Base-by-base conservation (phyloP, 2,888 invertebrate genomes). In the Drosophila affinis region DNA sequence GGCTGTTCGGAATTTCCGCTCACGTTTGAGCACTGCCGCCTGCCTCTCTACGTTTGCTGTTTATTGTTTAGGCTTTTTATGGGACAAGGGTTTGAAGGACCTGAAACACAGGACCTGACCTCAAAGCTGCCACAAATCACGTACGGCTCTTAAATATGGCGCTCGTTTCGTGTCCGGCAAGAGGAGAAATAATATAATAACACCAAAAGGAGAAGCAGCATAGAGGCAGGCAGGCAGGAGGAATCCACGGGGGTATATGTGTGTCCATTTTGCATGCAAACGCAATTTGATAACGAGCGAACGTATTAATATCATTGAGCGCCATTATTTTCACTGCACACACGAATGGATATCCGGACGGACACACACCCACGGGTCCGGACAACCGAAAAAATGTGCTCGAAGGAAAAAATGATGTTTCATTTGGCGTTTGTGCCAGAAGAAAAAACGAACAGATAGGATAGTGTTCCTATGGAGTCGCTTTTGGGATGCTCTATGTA, bases 271-370 rank as follows among this genome's bases (percentile, higher is more conserved):
- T 73, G 80, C 79, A 89, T 88, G 89, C 77, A 78, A 88, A 80
- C 79, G 86, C 89, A 83, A 90, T 90, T 90, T 90, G 90, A 90
- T 90, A 90, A 90, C 90, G 90, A 90, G 90, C 88, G 90, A 90
- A 90, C 89, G 79, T 89, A 90, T 90, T 89, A 90, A 90, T 90
- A 90, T 90, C 82, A 88, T 89, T 88, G 89, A 77, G 76, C 77
- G 69, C 85, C 88, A 87, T 88, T 86, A 86, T 78, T 81, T 39
- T 80, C 75, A 69, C 53, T 68, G 64, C 56, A 45, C 62, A 55
- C 39, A n/a, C 39, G 39, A 39, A 39, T 39, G 39, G 39, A 39
- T 39, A 39, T 39, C 14, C 39, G 14, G 39, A 39, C 39, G 39
- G 39, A n/a, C 39, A 59, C 55, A 54, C 54, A 58, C 58, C 62